A percentile compares a stretch with the other conserved stretches of the same genome.
These are phyloP conservation scores for Clarias pachynema DNA, from an alignment of 2,797 vertebrate genomes.

Conservation along the genomic window DNA sequence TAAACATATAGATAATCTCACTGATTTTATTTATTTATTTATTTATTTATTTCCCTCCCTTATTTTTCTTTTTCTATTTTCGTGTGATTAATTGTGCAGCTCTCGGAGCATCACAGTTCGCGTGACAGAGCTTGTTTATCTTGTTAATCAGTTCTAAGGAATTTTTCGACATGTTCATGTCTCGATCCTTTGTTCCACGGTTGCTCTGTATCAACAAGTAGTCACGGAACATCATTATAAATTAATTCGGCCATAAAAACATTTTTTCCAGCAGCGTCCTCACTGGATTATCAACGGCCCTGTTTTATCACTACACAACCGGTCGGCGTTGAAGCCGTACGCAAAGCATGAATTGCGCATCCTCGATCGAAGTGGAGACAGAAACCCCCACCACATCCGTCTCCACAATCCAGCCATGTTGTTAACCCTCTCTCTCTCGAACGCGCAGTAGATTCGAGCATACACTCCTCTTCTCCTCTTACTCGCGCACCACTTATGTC, in stretches of 20 bases:
- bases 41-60: too few species aligned
- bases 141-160: not conserved
- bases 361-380: not conserved
- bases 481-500: not conserved
- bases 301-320: not conserved
- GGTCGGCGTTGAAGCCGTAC: too few species aligned
- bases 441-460: not conserved
- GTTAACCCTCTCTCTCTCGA: not conserved
- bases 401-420: not conserved
- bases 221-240: too few species aligned
- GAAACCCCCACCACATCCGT: not conserved
- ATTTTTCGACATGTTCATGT: not conserved
- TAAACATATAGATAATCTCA: not conserved
- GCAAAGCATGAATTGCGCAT: not conserved
- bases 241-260: not conserved
- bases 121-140: not conserved
- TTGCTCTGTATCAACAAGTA: not conserved
- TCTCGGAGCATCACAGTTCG: not conserved
- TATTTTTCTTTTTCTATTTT: too few species aligned
- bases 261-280: not conserved
- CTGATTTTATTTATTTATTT: too few species aligned
- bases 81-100: not conserved
- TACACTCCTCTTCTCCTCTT: not conserved
- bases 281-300: not conserved
- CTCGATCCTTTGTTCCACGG: not conserved